phyloP scores from a whole-genome alignment of 2,113 vertebrate genomes.

The Eulemur rufifrons region DNA sequence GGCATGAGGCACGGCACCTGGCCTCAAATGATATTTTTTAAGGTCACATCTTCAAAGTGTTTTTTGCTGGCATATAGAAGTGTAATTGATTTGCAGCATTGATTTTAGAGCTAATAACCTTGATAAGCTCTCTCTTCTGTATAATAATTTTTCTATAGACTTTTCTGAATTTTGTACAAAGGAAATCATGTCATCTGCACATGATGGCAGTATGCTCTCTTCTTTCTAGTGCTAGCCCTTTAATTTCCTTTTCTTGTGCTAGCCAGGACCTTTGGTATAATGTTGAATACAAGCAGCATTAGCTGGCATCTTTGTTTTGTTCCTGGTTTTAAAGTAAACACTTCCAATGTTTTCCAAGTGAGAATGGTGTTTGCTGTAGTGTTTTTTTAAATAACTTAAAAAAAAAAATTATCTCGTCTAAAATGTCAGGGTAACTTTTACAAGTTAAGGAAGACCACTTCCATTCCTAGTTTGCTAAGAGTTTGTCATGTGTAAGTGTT shows the following conservation, averaged over 20 bases:
- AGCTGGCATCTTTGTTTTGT: background rate
- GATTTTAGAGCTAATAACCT: background rate
- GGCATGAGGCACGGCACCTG: background rate
- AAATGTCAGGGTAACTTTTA: background rate
- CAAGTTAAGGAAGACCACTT: background rate
- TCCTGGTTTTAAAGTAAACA: background rate
- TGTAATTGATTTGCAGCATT: background rate
- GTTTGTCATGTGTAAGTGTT: background rate
- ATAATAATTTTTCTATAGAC: conserved; percentile 11
- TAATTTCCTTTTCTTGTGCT: conserved; percentile 30
- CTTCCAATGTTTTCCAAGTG: background rate
- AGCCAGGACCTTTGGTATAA: background rate
- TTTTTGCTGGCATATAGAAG: conserved; percentile 13
- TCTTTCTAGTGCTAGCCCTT: background rate
- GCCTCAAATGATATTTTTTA: background rate
- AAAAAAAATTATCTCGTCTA: too few species aligned
- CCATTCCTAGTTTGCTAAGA: background rate
- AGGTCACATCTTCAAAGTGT: conserved; percentile 25
- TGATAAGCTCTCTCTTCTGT: conserved; percentile 19
- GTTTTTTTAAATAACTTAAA: background rate
- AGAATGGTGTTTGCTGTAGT: background rate
- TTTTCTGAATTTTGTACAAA: conserved; percentile 34
- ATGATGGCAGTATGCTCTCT: background rate
- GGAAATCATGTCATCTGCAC: background rate
- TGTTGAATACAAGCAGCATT: background rate